These are phyloP conservation scores for Auanema freiburgensis DNA, from an alignment of 2,888 invertebrate genomes.

Conservation along the genomic window DNA sequence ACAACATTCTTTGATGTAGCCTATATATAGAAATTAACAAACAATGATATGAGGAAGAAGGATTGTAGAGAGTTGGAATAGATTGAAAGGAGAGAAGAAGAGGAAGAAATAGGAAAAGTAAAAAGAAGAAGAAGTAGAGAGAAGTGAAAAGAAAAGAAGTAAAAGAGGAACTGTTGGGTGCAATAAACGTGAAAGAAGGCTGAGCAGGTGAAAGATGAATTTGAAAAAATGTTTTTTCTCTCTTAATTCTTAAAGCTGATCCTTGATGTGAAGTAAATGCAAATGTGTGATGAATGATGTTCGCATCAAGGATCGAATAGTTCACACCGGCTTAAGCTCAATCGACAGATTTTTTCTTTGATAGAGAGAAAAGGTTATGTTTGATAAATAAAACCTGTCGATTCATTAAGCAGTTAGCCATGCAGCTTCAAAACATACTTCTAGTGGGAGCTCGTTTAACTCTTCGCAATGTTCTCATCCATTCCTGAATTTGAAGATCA, in stretches of 20 bases:
- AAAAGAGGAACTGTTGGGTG: conserved; percentile 1
- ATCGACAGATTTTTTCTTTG: background rate
- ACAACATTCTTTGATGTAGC: conserved; percentile 47
- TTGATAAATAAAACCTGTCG: background rate
- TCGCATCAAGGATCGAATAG: too few relatives aligned
- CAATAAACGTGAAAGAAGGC: too few relatives aligned
- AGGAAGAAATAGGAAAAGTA: conserved; percentile 14
- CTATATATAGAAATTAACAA: conserved; percentile 16
- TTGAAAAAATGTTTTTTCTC: conserved; percentile 14
- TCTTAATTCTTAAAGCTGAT: background rate
- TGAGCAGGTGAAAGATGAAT: conserved; percentile 3
- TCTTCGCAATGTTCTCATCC: conserved; percentile 56
- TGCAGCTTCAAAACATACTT: conserved; percentile 38
- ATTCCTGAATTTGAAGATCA: conserved; percentile 56
- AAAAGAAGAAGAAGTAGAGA: conserved; percentile 11
- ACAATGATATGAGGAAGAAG: conserved; percentile 7
- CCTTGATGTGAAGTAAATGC: background rate
- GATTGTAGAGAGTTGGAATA: conserved; percentile 8
- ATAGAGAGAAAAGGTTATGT: background rate
- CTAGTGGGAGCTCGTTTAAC: conserved; percentile 52
- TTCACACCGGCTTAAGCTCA: too few relatives aligned
- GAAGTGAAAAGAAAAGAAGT: conserved; percentile 6
- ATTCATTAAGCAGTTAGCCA: background rate
- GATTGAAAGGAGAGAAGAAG: conserved; percentile 15
- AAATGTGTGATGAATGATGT: background rate